These are phyloP conservation scores for Batillaria attramentaria DNA, from an alignment of 1,140 invertebrate genomes.

Conservation along the genomic window DNA sequence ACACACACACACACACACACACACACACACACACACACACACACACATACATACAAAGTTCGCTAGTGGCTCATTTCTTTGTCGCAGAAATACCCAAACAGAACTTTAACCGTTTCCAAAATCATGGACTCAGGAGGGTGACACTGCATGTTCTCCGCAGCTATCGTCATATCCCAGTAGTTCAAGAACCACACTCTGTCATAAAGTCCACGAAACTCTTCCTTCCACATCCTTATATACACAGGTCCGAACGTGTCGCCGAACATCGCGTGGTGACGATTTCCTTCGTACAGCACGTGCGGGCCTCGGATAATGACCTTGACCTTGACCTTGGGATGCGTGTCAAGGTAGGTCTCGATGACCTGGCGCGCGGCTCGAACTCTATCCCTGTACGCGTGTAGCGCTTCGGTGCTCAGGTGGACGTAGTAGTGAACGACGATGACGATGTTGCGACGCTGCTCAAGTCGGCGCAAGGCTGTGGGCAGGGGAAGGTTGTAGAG, in stretches of 20 bases:
- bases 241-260: slow-evolving; percentile 13
- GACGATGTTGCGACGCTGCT: neutral
- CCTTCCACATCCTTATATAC: neutral
- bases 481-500: neutral
- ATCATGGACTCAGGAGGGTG: neutral
- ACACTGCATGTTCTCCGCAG: slow-evolving; percentile 1
- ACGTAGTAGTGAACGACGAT: slow-evolving; percentile 24
- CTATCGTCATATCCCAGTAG: slow-evolving; percentile 31
- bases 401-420: slow-evolving; percentile 8
- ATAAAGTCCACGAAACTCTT: slow-evolving; percentile 22
- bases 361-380: neutral
- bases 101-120: slow-evolving; percentile 4
- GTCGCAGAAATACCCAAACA: slow-evolving; percentile 14
- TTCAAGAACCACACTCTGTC: slow-evolving; percentile 29
- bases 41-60: no score
- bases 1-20: no score
- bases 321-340: slow-evolving; percentile 16
- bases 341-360: neutral
- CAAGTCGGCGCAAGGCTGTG: neutral
- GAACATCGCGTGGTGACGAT: neutral
- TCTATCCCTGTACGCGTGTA: neutral
- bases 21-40: no score
- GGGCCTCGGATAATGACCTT: slow-evolving; percentile 25
- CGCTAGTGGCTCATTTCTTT: no score
- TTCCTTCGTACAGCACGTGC: slow-evolving; percentile 4